Base-by-base conservation (phyloP, 2,888 invertebrate species). In the Gonocerus acuteangulatus region DNA sequence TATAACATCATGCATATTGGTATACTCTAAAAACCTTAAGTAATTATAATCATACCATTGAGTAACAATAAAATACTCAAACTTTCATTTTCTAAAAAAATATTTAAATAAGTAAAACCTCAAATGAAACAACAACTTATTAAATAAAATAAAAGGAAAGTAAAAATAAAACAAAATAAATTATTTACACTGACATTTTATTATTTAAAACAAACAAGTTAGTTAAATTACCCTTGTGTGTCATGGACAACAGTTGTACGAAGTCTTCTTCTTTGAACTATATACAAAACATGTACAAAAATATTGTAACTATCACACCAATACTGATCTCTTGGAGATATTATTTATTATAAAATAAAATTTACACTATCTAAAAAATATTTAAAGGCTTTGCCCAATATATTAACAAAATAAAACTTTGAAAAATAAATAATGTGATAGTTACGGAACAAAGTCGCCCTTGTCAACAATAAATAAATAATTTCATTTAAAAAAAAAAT, bases 151-250 rank as follows among this genome's bases (percentile, higher is more conserved):
- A 42, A 44, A 27, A 60, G 44, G 60, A 34, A 44, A 51, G 34
- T 21, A 60, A 47, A 27, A 58, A 39, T 36, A 61, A 61, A 52
- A 61, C 48, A 61, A 61, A 61, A 32, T 34, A 58, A 62, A 60
- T 42, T 15, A 52, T 48, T 59, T 47, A 59, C 22, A 62, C 44
- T 42, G 48, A 36, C 42, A 54, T 56, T 62, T 62, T 62, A 62
- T 62, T 62, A 48, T 62, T 52, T 22, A 59, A 64, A 64, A 64
- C 61, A 64, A 64, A 64, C 64, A 64, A 60, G 61, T 64, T 61
- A 60, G 61, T 57, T 61, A 61, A 54, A 61, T 61, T 61, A 61
- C 61, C 61, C 61, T 54, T 44, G 32, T 27, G 45, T 52, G 61
- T 61, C 61, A 52, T 61, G 61, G 61, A 61, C 61, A 61, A 44